These are phyloP conservation scores for Centropyge bicolor DNA, from an alignment of 2,797 vertebrate species.

Conservation along the genomic window DNA sequence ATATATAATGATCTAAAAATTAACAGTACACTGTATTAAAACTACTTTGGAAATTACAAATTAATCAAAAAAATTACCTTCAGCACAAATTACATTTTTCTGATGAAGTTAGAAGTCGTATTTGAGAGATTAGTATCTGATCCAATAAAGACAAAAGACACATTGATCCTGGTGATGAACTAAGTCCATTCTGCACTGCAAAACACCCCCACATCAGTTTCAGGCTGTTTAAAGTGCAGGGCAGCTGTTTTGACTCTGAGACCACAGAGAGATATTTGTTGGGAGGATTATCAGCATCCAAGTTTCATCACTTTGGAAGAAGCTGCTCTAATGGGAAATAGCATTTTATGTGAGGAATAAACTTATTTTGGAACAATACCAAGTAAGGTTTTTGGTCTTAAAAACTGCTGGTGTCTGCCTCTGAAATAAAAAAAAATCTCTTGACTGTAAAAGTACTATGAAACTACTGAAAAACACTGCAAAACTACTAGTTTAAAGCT, in stretches of 20 bases:
- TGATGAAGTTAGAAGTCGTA: background rate
- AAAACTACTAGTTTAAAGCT: background rate
- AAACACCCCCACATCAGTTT: slow-evolving; percentile 11
- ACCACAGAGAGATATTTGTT: slow-evolving; percentile 23
- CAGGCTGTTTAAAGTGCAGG: slow-evolving; percentile 16
- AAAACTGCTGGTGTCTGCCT: background rate
- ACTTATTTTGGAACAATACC: slow-evolving; percentile 6
- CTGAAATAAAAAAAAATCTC: slow-evolving; percentile 1
- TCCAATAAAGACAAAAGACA: slow-evolving; percentile 19
- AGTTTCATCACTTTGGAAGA: slow-evolving; percentile 18
- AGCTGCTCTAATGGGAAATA: slow-evolving; percentile 3
- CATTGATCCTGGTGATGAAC: slow-evolving; percentile 13
- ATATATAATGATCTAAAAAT: too few species aligned
- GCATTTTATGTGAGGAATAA: background rate
- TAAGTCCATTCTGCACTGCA: slow-evolving; percentile 5
- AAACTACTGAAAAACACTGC: background rate
- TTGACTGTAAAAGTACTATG: background rate
- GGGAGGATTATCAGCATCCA: background rate
- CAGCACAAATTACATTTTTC: background rate
- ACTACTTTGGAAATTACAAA: too few species aligned
- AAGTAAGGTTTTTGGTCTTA: background rate
- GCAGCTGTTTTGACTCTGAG: slow-evolving; percentile 37
- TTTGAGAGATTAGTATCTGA: slow-evolving; percentile 31
- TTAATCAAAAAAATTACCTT: too few species aligned
- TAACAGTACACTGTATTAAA: too few species aligned